These are phyloP conservation scores for Drosophila sordidula DNA, from an alignment of 2,888 invertebrate species.

Conservation along the genomic window DNA sequence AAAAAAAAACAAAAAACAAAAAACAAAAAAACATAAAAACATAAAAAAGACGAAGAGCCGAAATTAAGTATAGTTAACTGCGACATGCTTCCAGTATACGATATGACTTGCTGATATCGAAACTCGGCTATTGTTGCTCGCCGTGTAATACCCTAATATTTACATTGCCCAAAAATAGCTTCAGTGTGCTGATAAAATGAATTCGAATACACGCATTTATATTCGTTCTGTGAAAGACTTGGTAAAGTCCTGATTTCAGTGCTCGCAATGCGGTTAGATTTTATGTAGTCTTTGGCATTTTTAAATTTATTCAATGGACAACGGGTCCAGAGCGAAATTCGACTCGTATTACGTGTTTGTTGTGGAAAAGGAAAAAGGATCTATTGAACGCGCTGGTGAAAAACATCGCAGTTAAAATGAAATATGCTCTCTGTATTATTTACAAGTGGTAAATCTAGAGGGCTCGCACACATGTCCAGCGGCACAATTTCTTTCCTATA, in stretches of 20 bases:
- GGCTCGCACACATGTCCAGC: slow-evolving; percentile 30
- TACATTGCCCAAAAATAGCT: too few relatives aligned
- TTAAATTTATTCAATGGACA: neutral
- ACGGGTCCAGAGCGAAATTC: neutral
- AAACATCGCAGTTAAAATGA: slow-evolving; percentile 24
- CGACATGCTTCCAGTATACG: slow-evolving; percentile 27
- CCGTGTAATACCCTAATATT: too few relatives aligned
- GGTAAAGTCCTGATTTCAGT: too few relatives aligned
- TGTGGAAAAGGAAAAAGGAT: too few relatives aligned
- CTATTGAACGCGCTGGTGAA: neutral
- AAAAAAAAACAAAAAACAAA: neutral
- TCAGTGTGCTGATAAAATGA: too few relatives aligned
- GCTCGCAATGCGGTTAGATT: too few relatives aligned
- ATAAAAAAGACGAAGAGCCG: slow-evolving; percentile 14
- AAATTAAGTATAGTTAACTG: slow-evolving; percentile 29
- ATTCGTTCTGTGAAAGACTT: too few relatives aligned
- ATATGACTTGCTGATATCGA: slow-evolving; percentile 40
- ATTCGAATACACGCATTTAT: too few relatives aligned
- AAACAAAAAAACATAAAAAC: neutral
- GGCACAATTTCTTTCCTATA: slow-evolving; percentile 40
- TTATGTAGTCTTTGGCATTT: too few relatives aligned
- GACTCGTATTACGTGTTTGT: neutral
- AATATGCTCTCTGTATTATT: slow-evolving; percentile 35
- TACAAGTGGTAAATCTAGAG: slow-evolving; percentile 47
- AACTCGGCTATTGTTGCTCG: neutral